Evolutionary conservation across 2,888 invertebrate species (phyloP).

Genomic region (Drosophila merina): DNA sequence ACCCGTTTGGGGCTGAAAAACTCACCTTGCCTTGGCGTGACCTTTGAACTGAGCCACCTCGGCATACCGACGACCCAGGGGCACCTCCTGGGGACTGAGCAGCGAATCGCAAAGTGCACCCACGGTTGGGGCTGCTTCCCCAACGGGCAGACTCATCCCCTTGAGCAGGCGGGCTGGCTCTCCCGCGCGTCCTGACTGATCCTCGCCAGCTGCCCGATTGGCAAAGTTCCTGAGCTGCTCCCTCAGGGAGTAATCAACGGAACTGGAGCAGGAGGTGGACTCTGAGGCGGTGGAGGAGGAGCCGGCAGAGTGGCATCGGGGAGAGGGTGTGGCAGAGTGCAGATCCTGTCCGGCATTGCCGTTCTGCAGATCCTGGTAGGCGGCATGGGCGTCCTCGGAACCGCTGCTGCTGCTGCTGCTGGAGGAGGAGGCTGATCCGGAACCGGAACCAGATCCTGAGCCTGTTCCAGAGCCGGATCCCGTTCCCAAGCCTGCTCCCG

Average conservation of each 20-base stretch:
- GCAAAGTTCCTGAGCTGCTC: slow-evolving; percentile 83
- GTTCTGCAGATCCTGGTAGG: slow-evolving; percentile 82
- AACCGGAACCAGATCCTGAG: slow-evolving; percentile 15
- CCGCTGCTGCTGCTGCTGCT: slow-evolving; percentile 46
- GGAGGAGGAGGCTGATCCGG: not conserved
- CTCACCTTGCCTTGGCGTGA: slow-evolving; percentile 76
- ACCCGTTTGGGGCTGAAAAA: slow-evolving; percentile 1
- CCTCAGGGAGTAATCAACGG: slow-evolving; percentile 82
- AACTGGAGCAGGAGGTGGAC: slow-evolving; percentile 80
- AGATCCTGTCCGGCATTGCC: slow-evolving; percentile 76
- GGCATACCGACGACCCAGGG: slow-evolving; percentile 84
- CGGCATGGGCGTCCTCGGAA: slow-evolving; percentile 73
- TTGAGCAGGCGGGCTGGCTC: slow-evolving; percentile 37
- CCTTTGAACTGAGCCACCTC: slow-evolving; percentile 84
- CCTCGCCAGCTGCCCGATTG: slow-evolving; percentile 54
- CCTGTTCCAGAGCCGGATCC: slow-evolving; percentile 27
- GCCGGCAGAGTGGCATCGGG: slow-evolving; percentile 6
- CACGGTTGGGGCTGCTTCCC: slow-evolving; percentile 30
- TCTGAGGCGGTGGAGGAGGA: slow-evolving; percentile 51
- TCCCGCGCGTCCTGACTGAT: slow-evolving; percentile 44
- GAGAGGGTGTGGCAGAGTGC: slow-evolving; percentile 18
- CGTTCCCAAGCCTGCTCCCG: slow-evolving; percentile 27
- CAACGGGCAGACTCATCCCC: slow-evolving; percentile 55
- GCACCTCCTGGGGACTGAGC: slow-evolving; percentile 84
- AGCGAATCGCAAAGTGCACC: slow-evolving; percentile 73